Evolutionary conservation across 2,797 vertebrate genomes (phyloP).

Genomic region (Bovichtus variegatus): DNA sequence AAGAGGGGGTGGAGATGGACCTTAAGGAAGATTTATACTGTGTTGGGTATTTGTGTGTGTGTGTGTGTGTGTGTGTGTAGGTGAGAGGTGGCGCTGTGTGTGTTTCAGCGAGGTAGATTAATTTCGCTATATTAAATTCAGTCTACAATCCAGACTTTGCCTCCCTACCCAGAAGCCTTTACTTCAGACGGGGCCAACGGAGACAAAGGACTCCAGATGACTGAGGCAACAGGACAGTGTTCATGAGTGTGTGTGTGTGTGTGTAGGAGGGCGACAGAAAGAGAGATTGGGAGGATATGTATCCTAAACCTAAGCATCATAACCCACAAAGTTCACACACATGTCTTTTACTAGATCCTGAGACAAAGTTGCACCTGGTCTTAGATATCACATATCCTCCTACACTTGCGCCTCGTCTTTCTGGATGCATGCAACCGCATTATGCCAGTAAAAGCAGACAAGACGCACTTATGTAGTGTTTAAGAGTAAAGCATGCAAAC

Average conservation of each 20-base stretch:
- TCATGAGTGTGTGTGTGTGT: conserved; percentile 10
- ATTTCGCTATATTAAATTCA: conserved; percentile 82
- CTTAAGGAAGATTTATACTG: conserved; percentile 84
- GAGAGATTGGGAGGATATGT: conserved; percentile 36
- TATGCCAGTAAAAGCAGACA: background rate
- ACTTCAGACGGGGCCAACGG: conserved; percentile 52
- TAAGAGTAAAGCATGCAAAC: background rate
- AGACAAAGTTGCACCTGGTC: background rate
- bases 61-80: no score
- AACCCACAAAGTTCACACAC: conserved; percentile 5
- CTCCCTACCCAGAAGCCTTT: conserved; percentile 62
- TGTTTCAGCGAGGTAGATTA: conserved; percentile 74
- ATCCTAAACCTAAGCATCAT: conserved; percentile 2
- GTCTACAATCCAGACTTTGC: conserved; percentile 75
- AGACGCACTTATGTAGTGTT: background rate
- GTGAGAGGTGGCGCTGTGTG: conserved; percentile 29
- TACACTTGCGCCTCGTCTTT: background rate
- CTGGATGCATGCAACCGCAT: background rate
- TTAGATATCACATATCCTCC: background rate
- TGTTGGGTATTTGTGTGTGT: background rate
- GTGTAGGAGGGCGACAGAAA: background rate
- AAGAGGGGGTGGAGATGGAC: conserved; percentile 82
- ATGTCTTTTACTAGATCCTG: no score
- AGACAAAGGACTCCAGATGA: conserved; percentile 72
- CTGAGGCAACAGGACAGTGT: conserved; percentile 32